Conservation (phyloP, 2,113 vertebrate genomes). For the Turnix velox region DNA sequence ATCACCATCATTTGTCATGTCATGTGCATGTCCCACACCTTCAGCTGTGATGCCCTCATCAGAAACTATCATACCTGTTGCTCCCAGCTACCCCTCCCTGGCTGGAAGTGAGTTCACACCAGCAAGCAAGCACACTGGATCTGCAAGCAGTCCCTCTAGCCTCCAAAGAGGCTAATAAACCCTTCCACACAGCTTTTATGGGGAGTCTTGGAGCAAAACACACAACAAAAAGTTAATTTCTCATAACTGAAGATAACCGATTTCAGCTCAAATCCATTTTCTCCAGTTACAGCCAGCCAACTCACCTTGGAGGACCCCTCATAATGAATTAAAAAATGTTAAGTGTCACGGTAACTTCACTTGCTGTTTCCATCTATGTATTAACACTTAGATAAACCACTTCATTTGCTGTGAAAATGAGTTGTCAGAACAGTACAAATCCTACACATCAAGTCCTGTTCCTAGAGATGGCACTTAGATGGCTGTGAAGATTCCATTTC, state of each 20-base stretch:
- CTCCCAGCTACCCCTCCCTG: neutral
- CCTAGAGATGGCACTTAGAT: neutral
- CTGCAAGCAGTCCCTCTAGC: neutral
- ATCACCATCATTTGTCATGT: neutral
- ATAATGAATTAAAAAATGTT: neutral
- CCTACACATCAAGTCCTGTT: neutral
- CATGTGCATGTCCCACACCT: neutral
- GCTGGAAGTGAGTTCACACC: neutral
- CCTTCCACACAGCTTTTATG: slow-evolving; percentile 8
- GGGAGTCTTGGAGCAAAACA: neutral
- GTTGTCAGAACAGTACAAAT: neutral
- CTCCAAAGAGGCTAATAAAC: neutral
- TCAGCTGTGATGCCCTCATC: neutral
- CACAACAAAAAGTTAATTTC: neutral
- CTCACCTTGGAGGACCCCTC: neutral
- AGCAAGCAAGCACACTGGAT: neutral
- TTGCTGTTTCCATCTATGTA: neutral
- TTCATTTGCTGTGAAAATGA: neutral
- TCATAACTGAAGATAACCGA: neutral
- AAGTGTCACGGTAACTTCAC: neutral
- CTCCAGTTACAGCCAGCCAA: neutral
- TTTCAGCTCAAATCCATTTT: neutral
- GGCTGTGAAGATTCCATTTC: neutral
- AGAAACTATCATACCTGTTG: neutral
- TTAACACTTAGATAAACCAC: neutral